Base-by-base conservation (phyloP, 2,888 invertebrate species). In the Sesia apiformis region DNA sequence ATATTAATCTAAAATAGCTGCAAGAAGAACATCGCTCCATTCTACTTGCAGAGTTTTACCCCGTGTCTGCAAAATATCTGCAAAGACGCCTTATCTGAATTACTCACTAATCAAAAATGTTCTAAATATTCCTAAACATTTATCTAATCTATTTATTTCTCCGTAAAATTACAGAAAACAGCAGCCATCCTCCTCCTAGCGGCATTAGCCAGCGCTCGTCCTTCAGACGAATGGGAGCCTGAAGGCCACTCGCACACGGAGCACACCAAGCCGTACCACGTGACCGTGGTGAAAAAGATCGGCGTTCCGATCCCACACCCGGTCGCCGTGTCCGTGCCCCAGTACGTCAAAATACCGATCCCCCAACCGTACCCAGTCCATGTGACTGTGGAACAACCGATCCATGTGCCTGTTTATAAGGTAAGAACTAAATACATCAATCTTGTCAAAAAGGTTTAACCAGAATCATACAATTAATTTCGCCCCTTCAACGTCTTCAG, bases 361-460 rank as follows among this genome's bases (percentile, higher is more conserved):
- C 94, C 94, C 1, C 93, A 94, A 57, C 94, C 94, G 3, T 94
- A 94, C 81, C 92, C 94, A 0, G 94, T 94, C 1, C 93, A 94
- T 66, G 91, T 94, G 1, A 88, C 91, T 1, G 92, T 94, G 50
- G 93, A 94, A 56, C 94, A 94, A 67, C 93, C 93, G 63, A 92
- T 94, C 53, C 93, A 93, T 59, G 91, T 94, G 52, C 93, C 94
- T 0, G 92, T 94, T 54, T 94, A 94, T 72, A 94, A 94, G 84
- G 88, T 92, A 67, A 50, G 50, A 46, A 46, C 23, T 1, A 23
- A 23, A 1, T 23, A 23, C 23, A 23, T 23, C 23, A 23, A 23
- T 23, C 23, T 23, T 23, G 23, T 23, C 23, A 23, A 23, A 1
- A 23, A 23, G 23, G 23, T 2, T 23, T 23, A 23, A 23, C 23